Conservation (phyloP, 2,888 invertebrate genomes). For the Amblyjoppa proteus region DNA sequence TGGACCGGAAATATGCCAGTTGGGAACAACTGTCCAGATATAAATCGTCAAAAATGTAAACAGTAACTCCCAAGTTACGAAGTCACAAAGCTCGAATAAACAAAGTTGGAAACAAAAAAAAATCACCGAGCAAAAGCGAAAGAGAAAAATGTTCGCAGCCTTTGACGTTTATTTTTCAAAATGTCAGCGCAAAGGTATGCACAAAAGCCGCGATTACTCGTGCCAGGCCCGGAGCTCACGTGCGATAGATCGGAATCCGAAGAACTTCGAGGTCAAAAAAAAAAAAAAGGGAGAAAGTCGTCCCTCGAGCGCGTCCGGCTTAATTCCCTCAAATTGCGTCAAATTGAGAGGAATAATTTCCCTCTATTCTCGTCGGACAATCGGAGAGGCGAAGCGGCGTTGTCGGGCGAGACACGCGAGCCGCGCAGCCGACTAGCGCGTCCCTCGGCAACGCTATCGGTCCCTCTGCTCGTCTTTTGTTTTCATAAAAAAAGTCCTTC, state of each 20-base stretch:
- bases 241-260: conserved; percentile 26
- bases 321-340: conserved; percentile 82
- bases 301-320: conserved; percentile 67
- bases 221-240: neutral
- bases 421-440: conserved; percentile 36
- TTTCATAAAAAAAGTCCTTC: neutral
- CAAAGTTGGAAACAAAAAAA: neutral
- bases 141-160: too few species aligned
- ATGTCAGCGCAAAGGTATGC: too few species aligned
- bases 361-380: conserved; percentile 80
- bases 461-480: neutral
- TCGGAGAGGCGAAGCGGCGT: conserved; percentile 75
- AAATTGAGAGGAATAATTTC: conserved; percentile 82
- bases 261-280: conserved; percentile 33
- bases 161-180: too few species aligned
- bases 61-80: neutral
- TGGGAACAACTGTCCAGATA: neutral
- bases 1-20: neutral
- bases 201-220: neutral
- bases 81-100: neutral
- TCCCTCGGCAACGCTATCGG: conserved; percentile 40
- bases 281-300: conserved; percentile 11
- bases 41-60: neutral
- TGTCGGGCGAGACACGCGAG: conserved; percentile 50
- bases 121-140: neutral